Evolutionary conservation across 2,888 invertebrate species (phyloP).

Genomic region (Phengaris arion): DNA sequence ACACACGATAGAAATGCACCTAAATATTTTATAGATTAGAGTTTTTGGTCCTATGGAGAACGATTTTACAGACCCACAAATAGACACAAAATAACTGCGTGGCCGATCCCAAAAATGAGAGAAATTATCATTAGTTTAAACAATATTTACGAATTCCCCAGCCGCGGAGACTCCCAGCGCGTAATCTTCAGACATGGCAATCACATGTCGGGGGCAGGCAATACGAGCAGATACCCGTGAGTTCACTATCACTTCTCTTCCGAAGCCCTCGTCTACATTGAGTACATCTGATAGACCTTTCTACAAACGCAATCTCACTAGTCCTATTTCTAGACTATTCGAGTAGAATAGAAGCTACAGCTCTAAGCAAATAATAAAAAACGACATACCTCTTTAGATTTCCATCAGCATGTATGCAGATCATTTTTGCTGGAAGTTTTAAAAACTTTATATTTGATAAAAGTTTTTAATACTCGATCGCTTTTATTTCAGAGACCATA

Average conservation of each 20-base stretch:
- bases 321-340: neutral
- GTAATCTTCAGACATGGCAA: slow-evolving; percentile 86
- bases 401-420: slow-evolving; percentile 40
- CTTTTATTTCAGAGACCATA: slow-evolving; percentile 85
- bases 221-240: slow-evolving; percentile 86
- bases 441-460: neutral
- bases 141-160: slow-evolving; percentile 61
- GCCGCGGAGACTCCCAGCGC: slow-evolving; percentile 86
- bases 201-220: slow-evolving; percentile 83
- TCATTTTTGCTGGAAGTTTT: slow-evolving; percentile 40
- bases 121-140: slow-evolving; percentile 37
- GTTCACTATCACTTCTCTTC: slow-evolving; percentile 40
- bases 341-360: slow-evolving; percentile 1
- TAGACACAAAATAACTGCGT: neutral
- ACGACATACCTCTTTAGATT: slow-evolving; percentile 1
- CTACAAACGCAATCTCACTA: neutral
- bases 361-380: neutral
- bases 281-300: slow-evolving; percentile 11
- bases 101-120: neutral
- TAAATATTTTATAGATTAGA: slow-evolving; percentile 16
- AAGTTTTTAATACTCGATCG: neutral
- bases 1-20: slow-evolving; percentile 30
- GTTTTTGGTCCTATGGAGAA: slow-evolving; percentile 20
- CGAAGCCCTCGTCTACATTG: slow-evolving; percentile 31
- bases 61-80: neutral